Percentiles rank a stretch among this genome's conserved stretches.
Conservation (phyloP, 37 sponge, comb jelly and placozoan genomes). For the Amphimedon queenslandica region DNA sequence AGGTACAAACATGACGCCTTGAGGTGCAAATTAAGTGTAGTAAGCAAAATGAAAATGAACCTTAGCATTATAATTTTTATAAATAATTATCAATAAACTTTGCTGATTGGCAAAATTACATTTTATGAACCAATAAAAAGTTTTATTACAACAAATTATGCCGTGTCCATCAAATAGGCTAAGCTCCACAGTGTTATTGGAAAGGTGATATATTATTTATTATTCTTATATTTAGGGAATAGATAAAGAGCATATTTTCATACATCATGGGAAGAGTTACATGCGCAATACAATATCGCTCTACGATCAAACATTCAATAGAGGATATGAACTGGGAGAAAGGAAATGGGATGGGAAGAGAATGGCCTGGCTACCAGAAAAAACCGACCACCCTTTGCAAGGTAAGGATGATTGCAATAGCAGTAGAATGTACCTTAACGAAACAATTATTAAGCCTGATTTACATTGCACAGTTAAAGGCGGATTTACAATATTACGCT, state of each 20-base stretch:
- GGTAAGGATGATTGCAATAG: too few relatives aligned
- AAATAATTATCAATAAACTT: too few relatives aligned
- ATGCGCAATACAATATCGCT: conserved; percentile 62
- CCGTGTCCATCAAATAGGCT: neutral
- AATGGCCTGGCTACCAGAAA: conserved; percentile 84
- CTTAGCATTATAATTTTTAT: too few relatives aligned
- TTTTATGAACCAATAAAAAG: neutral
- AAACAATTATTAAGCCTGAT: too few relatives aligned
- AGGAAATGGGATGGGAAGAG: conserved; percentile 79
- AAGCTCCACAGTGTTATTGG: neutral
- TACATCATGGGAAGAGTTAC: conserved; percentile 84
- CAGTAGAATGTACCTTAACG: too few relatives aligned
- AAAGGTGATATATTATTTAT: neutral
- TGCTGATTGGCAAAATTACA: neutral
- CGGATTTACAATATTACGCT: too few relatives aligned
- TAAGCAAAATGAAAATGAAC: too few relatives aligned
- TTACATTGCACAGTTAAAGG: too few relatives aligned
- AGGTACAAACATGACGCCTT: too few relatives aligned
- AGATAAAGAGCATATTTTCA: conserved; percentile 59
- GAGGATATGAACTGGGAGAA: conserved; percentile 19
- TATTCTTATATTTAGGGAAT: conserved; percentile 53
- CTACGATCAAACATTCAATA: conserved; percentile 77
- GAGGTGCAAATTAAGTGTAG: too few relatives aligned
- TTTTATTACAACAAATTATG: too few relatives aligned
- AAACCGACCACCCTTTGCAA: conserved; percentile 63